Base-by-base conservation (phyloP, 2,113 vertebrate species). In the Antechinus stuartii region DNA sequence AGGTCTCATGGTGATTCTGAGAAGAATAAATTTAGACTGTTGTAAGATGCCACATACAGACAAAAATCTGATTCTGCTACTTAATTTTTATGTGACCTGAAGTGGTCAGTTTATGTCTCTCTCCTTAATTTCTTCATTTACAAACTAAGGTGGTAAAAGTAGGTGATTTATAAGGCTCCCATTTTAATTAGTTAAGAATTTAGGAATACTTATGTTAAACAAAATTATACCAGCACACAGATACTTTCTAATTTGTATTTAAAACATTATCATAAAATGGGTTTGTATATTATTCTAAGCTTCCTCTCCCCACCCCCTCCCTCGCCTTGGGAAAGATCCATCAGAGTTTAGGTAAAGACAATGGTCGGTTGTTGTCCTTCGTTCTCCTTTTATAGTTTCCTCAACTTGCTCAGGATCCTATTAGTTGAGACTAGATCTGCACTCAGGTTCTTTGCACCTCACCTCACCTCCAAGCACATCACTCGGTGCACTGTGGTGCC, bases 181-280 rank as follows among this genome's bases (percentile, higher is more conserved):
- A 42, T 42, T 92, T 7, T 56, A 76, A 50, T 91, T 93, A 52
- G 52, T 89, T 46, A 47, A 94, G 16, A 90, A 89, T 68, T 47
- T 24, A 94, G 52, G 53, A 84, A 95, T 84, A 90, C 24, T 46
- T 90, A 91, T 89, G 84, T 95, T 91, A 25, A 94, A 76, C 35
- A 76, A 95, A 90, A 93, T 84, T 90, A 90, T 47, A 91, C 11
- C 30, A 11, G 1, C 89, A 3, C 6, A 22, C 16, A 24, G 47
- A 90, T 68, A 95, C 55, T 10, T 93, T 84, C 26, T 89, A 93
- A 76, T 8, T 93, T 26, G 26, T 54, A 94, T 93, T 90, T 19
- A 55, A 90, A 46, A 49, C 19, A 56, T 3, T 26, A 56, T 56
- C 55, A 56, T 61, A 25, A 93, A 46, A 76, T 27, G 8, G 1